Base-by-base conservation (phyloP, 2,113 vertebrate genomes). In the Eleginops maclovinus region DNA sequence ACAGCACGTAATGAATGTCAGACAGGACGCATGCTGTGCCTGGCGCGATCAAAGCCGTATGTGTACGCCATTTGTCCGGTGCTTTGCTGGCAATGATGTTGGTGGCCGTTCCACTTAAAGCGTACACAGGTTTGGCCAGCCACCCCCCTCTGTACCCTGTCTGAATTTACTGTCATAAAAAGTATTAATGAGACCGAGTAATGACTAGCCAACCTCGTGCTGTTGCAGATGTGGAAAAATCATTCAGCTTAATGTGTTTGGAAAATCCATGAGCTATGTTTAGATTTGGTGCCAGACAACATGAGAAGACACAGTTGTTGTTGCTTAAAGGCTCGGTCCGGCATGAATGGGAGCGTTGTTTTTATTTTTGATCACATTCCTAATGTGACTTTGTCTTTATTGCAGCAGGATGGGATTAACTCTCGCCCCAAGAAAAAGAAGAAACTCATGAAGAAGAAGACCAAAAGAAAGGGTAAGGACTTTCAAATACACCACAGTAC, bases 381-480 rank as follows among this genome's bases (percentile, higher is more conserved):
- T n/a, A 46, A 68, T 68, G 44, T 13, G n/a, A 3, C 50, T 7
- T 26, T 71, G 15, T 50, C 2, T 50, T 51, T 51, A 4, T 66
- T 41, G 31, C 4, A 49, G 13, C 79, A 95, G 94, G 91, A 90
- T 16, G 79, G 70, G 0, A 92, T 89, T 11, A 66, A 43, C 68
- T 9, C 68, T 15, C 83, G 82, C 13, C 87, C 94, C 49, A 93
- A 91, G 88, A 95, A 95, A 49, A 95, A 93, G 89, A 95, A 94
- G 84, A 93, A 94, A 81, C 22, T 88, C 17, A 89, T 93, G 90
- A 95, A 95, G 79, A 95, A 95, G 81, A 94, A 88, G 61, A 94
- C 90, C 14, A 95, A 94, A 88, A 94, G 92, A 85, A 94, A 61
- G 84, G 88, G 94, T 94, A 67, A 89, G 88, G 54, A 59, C 13